phyloP scores from a whole-genome alignment of 2,113 vertebrate species.

The Morone saxatilis region DNA sequence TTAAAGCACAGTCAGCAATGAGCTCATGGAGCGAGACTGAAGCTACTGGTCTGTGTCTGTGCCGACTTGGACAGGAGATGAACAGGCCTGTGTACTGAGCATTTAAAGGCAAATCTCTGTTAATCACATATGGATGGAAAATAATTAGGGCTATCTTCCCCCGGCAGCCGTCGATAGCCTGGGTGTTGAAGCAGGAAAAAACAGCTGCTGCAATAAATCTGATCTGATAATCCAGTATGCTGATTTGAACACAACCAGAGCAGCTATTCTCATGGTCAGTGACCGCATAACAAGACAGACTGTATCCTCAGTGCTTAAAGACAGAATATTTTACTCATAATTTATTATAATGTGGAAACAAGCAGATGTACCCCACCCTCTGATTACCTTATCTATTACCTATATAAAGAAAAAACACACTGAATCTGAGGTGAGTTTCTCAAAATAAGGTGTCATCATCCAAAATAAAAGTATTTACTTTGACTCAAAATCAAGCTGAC shows the following conservation, averaged over 20 bases:
- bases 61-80: constrained; percentile 4
- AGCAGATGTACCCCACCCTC: background rate
- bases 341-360: background rate
- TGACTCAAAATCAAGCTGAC: background rate
- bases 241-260: constrained; percentile 34
- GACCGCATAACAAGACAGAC: background rate
- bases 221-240: constrained; percentile 50
- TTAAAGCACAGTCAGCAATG: constrained; percentile 19
- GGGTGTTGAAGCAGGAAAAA: constrained; percentile 50
- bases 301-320: background rate
- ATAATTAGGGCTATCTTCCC: constrained; percentile 68
- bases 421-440: background rate
- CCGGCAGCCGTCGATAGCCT: constrained; percentile 45
- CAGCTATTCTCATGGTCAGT: background rate
- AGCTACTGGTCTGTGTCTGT: constrained; percentile 42
- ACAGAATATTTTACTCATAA: background rate
- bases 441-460: constrained; percentile 2
- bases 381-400: background rate
- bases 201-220: constrained; percentile 56
- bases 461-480: background rate
- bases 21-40: background rate
- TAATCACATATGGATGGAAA: constrained; percentile 68
- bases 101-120: constrained; percentile 63
- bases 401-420: background rate
- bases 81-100: constrained; percentile 31